phyloP scores from a whole-genome alignment of 2,113 vertebrate genomes.

The Cairina moschata region DNA sequence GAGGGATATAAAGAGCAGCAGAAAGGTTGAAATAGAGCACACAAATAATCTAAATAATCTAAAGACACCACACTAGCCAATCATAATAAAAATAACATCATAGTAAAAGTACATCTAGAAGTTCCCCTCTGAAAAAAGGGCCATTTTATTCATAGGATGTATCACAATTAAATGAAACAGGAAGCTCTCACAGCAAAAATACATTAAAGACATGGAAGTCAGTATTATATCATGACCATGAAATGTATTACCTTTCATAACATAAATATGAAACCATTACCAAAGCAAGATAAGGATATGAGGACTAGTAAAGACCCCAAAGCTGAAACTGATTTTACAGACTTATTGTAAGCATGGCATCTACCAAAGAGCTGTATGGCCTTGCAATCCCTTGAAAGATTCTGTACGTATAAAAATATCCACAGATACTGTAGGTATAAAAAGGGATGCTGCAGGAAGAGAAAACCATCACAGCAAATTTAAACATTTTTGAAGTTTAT shows the following conservation, averaged over 20 bases:
- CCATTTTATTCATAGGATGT: not conserved
- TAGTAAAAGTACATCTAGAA: not conserved
- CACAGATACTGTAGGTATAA: not conserved
- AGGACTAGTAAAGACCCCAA: not conserved
- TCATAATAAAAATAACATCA: not conserved
- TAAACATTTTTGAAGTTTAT: not conserved
- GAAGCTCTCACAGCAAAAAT: not conserved
- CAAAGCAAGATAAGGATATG: not conserved
- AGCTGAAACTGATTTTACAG: not conserved
- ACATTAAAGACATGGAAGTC: not conserved
- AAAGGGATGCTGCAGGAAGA: not conserved
- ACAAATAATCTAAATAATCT: not conserved
- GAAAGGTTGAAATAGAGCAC: not conserved
- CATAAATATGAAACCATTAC: not conserved
- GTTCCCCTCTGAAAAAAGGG: accelerated
- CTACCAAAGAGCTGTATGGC: not conserved
- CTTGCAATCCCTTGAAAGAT: not conserved
- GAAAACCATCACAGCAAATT: not conserved
- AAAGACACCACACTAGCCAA: not conserved
- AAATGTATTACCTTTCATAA: not conserved
- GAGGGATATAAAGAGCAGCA: not conserved
- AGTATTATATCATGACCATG: not conserved
- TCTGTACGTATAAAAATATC: not conserved
- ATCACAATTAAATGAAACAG: not conserved
- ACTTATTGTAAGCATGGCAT: not conserved